phyloP scores from a whole-genome alignment of 92 coral and sea anemone species.

The Actinernus sp. region DNA sequence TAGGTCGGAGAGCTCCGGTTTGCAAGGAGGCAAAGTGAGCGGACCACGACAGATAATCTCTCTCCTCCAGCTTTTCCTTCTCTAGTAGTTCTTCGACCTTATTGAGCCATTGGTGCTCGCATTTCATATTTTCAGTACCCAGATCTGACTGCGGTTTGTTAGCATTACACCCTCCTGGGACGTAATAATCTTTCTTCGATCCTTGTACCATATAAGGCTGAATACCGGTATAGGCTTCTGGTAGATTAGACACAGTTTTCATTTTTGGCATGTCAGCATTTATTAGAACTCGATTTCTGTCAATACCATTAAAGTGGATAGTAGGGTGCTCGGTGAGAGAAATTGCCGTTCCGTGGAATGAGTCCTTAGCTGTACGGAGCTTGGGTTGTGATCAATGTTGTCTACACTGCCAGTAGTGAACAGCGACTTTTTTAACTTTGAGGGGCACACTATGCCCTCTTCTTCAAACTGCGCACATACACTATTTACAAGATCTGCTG shows the following conservation, averaged over 20 bases:
- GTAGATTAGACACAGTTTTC: conserved; percentile 47
- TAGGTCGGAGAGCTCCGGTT: conserved; percentile 1
- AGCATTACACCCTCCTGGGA: conserved; percentile 7
- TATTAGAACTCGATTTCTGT: conserved; percentile 34
- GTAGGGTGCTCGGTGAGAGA: conserved; percentile 40
- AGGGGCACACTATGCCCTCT: conserved; percentile 67
- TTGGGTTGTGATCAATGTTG: conserved; percentile 67
- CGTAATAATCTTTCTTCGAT: conserved; percentile 13
- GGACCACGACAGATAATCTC: conserved; percentile 30
- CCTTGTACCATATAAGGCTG: conserved; percentile 24
- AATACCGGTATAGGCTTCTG: conserved; percentile 36
- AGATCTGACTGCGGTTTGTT: conserved; percentile 6
- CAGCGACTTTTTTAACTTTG: conserved; percentile 39
- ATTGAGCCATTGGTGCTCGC: conserved; percentile 16
- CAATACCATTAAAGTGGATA: conserved; percentile 18
- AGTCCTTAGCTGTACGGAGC: conserved; percentile 45
- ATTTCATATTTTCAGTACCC: conserved; percentile 9
- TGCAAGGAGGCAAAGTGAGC: conserved; percentile 36
- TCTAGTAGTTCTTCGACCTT: conserved; percentile 11
- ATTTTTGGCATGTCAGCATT: conserved; percentile 26
- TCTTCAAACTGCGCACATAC: conserved; percentile 51
- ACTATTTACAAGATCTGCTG: conserved; percentile 38
- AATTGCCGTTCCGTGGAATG: conserved; percentile 52
- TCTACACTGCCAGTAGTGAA: conserved; percentile 67
- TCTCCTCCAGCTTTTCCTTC: conserved; percentile 20